Evolutionary conservation across 2,113 vertebrate genomes (phyloP), one percentile per base, ranked within the genome.

Genomic region (Xenotilapia caudafasciata): DNA sequence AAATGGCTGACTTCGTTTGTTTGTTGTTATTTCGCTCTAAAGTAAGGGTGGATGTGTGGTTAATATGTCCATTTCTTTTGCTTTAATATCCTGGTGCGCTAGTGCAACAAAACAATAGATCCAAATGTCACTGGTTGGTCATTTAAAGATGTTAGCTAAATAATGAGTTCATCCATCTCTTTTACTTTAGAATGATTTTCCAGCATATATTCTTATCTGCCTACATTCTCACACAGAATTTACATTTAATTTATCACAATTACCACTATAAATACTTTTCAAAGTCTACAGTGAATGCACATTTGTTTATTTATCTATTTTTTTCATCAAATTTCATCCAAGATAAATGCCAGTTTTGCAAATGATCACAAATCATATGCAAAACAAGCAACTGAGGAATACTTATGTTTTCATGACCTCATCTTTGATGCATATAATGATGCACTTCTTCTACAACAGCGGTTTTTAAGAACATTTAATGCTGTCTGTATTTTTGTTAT

Each of bases 221-320:
- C 13, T 73, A 45, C 21, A 45, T 26, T 23, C 68, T 45, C 21
- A 45, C 8, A 15, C 21, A 73, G 21, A 15, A 23, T 73, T 73
- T 73, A 15, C 65, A 47, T 26, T 45, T 17, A 55, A 88, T 90
- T 87, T 91, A 58, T 90, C 82, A 92, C 77, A 35, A 93, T 90
- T 89, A 91, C 82, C 83, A 15, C 86, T 26, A 68, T 68, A 68
- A 65, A 73, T 45, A 45, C 19, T 83, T 73, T 82, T 83, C 75
- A 73, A 83, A 79, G 23, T 42, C 38, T 14, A 14, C 15, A 47
- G 56, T 26, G 62, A 17, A 35, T 86, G 42, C 62, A 45, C 13
- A 26, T 10, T 13, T 58, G 6, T 9, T 54, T 84, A 5, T 53
- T 86, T 88, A 38, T 68, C 10, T 38, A 65, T 65, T 65, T 38